Conservation (phyloP, 1,140 invertebrate genomes). For the Drosophila asahinai region DNA sequence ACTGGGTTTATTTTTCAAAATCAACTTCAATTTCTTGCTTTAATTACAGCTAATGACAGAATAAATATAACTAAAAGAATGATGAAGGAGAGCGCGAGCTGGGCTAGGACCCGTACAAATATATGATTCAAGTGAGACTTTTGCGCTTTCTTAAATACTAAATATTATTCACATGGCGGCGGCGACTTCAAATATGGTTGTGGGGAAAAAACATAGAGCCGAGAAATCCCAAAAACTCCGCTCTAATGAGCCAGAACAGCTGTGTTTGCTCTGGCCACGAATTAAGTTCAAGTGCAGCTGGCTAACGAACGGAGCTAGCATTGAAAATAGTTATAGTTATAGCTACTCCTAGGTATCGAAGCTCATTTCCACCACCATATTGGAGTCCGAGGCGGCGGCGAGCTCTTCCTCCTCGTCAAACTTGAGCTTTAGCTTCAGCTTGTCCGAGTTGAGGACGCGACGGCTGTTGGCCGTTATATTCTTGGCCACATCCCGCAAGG, state of each 20-base stretch:
- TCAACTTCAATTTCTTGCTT: conserved; percentile 6
- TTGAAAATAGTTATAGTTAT: background rate
- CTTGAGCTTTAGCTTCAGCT: conserved; percentile 72
- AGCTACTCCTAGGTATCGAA: conserved; percentile 64
- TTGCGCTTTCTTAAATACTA: conserved; percentile 68
- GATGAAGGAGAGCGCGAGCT: conserved; percentile 15
- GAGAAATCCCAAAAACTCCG: conserved; percentile 61
- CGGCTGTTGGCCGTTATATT: conserved; percentile 53
- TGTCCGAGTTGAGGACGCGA: conserved; percentile 62
- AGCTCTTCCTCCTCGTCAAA: conserved; percentile 77
- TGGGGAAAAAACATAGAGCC: conserved; percentile 57
- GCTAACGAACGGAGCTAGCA: conserved; percentile 23
- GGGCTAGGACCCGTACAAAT: conserved; percentile 16
- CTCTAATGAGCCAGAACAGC: conserved; percentile 55
- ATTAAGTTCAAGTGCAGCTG: conserved; percentile 73
- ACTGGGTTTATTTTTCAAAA: conserved; percentile 4
- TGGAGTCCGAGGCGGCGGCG: conserved; percentile 70
- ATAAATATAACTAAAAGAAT: conserved; percentile 13
- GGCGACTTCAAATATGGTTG: conserved; percentile 57
- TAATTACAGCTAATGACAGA: conserved; percentile 25
- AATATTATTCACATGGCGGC: conserved; percentile 50
- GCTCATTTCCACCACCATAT: conserved; percentile 82
- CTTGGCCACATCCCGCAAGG: conserved; percentile 60
- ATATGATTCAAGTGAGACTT: conserved; percentile 50
- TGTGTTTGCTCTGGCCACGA: conserved; percentile 53